Base-by-base conservation (phyloP, 2,113 vertebrate species). In the Mesitornis unicolor region DNA sequence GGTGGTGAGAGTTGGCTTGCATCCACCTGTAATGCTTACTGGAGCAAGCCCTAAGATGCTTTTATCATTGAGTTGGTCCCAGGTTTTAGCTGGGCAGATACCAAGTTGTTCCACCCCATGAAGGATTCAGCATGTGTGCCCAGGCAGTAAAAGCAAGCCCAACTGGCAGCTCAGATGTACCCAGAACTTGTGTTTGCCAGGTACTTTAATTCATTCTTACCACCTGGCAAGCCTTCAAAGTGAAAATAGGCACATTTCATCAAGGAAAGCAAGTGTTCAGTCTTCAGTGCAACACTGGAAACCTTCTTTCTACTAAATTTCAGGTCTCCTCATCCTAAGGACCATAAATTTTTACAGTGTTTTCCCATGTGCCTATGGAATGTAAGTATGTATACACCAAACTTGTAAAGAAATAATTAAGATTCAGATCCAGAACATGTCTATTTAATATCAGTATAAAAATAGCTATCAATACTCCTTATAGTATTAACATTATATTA, bases 1-100 rank as follows among this genome's bases (percentile, higher is more conserved):
- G 83, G 86, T 93, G 84, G 67, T 76, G 80, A 47, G 71, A 97
- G 10, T 4, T 96, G 94, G 92, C 90, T 86, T 61, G 12, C 43
- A 94, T 88, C 92, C 64, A 63, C 26, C 21, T 12, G 9, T 3
- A 50, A 9, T 24, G 36, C 59, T 94, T 42, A 90, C 1, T 77
- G 90, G 64, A 94, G 68, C 54, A 67, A 74, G 43, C 33, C 56
- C 20, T 56, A 65, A 60, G 77, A 74, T 16, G 64, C 24, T 80
- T 89, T 86, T 77, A n/a, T 77, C 21, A 6, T 10, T 83, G 94
- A 78, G 33, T 61, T 68, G 25, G 53, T 86, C 90, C 92, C 94
- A 95, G 86, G 35, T 81, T 96, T 93, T 70, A 86, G 76, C 68
- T 96, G 89, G 60, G 80, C 0, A 2, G 42, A n/a, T 76, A 84